Percentiles rank a stretch among this genome's conserved stretches.
Evolutionary conservation across 2,113 vertebrate genomes (phyloP).

Genomic region (Sinocyclocheilus rhinocerous): DNA sequence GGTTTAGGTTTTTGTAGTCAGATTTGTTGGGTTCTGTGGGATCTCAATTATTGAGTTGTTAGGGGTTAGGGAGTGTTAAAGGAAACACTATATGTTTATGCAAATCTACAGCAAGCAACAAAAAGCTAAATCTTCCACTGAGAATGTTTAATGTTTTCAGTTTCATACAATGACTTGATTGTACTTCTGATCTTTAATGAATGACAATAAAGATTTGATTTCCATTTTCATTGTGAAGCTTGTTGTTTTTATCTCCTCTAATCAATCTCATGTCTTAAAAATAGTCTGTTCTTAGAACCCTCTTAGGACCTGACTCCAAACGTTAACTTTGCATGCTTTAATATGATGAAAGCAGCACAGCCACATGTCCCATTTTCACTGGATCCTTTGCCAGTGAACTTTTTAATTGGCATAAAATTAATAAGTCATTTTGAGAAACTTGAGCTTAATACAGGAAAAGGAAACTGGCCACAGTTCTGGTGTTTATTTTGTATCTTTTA

Average conservation of each 20-base stretch:
- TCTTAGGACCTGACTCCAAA: background rate
- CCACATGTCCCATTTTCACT: conserved; percentile 62
- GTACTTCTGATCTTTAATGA: conserved; percentile 91
- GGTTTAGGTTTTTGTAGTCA: conserved; percentile 56
- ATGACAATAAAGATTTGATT: conserved; percentile 98
- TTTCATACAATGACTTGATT: conserved; percentile 87
- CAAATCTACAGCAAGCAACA: conserved; percentile 84
- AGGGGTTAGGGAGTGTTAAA: conserved; percentile 80
- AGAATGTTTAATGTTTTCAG: conserved; percentile 71
- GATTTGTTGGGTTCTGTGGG: conserved; percentile 21
- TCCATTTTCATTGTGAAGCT: conserved; percentile 76
- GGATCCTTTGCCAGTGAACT: conserved; percentile 67
- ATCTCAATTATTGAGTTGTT: conserved; percentile 65
- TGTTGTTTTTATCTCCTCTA: conserved; percentile 59
- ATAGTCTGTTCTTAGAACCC: conserved; percentile 41
- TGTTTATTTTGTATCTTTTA: background rate
- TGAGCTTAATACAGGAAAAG: background rate
- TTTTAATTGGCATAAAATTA: conserved; percentile 87
- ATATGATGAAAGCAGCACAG: background rate
- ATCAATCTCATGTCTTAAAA: conserved; percentile 66
- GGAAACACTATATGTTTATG: conserved; percentile 86
- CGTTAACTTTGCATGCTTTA: conserved; percentile 18
- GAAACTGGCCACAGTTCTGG: background rate
- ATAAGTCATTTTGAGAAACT: conserved; percentile 41
- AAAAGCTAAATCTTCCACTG: conserved; percentile 76